These are phyloP conservation scores for Ceriagrion tenellum DNA, from an alignment of 2,888 invertebrate genomes.

Conservation along the genomic window DNA sequence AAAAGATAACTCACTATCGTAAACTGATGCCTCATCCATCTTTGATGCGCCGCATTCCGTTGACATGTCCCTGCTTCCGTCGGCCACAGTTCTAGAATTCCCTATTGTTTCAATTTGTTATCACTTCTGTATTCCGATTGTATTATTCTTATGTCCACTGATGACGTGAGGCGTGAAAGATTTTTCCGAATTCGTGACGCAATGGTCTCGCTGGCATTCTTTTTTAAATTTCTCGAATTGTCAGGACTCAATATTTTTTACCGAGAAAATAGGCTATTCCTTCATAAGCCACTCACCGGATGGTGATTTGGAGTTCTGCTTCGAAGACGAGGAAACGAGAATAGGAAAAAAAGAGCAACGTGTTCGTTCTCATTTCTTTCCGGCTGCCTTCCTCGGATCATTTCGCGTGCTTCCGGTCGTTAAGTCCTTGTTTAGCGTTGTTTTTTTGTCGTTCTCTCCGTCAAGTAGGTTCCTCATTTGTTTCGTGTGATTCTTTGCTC, in stretches of 20 bases:
- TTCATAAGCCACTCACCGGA: not conserved
- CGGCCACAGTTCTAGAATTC: no score
- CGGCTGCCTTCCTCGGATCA: slow-evolving; percentile 15
- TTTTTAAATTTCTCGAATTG: not conserved
- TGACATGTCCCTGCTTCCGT: no score
- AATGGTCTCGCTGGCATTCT: not conserved
- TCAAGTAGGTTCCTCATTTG: not conserved
- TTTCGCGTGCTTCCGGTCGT: slow-evolving; percentile 26
- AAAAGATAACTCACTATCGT: no score
- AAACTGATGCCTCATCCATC: no score
- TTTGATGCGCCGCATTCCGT: no score
- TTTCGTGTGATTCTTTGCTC: not conserved
- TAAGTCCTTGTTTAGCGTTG: not conserved
- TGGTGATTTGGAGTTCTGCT: not conserved
- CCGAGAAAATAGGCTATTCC: not conserved
- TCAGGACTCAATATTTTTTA: not conserved
- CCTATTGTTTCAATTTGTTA: no score
- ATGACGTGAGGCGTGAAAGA: not conserved
- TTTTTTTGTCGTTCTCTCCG: not conserved
- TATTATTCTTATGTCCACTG: not conserved
- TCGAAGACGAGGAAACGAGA: not conserved
- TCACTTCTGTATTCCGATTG: not conserved
- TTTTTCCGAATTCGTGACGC: not conserved
- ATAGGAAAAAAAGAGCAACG: not conserved
- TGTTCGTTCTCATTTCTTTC: not conserved